Conservation (phyloP, 2,113 vertebrate genomes). For the Dermatemys mawii region DNA sequence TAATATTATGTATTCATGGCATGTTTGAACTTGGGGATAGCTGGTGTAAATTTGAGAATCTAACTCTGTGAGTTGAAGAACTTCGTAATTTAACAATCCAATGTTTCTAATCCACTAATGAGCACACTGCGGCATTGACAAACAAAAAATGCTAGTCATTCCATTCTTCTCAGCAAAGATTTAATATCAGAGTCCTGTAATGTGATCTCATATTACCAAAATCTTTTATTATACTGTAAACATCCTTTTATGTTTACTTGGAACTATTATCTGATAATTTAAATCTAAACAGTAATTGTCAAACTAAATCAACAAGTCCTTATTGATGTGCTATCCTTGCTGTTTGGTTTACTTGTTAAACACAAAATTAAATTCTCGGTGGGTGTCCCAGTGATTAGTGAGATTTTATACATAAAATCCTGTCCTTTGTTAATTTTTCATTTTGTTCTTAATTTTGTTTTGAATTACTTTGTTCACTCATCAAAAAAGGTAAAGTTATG, state of each 20-base stretch:
- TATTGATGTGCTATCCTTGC: neutral
- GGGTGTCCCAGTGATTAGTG: neutral
- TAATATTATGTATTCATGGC: neutral
- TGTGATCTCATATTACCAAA: neutral
- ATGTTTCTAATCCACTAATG: neutral
- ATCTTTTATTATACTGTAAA: neutral
- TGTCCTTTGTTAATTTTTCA: neutral
- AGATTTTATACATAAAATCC: neutral
- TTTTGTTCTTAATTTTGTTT: neutral
- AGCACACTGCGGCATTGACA: neutral
- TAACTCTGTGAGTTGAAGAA: neutral
- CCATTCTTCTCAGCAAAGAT: neutral
- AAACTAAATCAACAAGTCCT: neutral
- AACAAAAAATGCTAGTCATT: neutral
- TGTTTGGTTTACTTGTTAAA: neutral
- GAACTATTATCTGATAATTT: neutral
- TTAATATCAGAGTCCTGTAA: slow-evolving; percentile 1
- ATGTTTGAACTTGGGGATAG: neutral
- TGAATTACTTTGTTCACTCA: neutral
- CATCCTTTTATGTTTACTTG: neutral
- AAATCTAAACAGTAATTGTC: neutral
- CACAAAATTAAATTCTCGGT: neutral
- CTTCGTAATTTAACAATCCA: neutral
- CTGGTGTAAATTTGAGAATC: neutral
- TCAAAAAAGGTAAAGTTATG: neutral